Percentiles rank a stretch among this genome's conserved stretches.
phyloP scores from a whole-genome alignment of 1,140 invertebrate genomes.

The Gonatopus flavifemur region DNA sequence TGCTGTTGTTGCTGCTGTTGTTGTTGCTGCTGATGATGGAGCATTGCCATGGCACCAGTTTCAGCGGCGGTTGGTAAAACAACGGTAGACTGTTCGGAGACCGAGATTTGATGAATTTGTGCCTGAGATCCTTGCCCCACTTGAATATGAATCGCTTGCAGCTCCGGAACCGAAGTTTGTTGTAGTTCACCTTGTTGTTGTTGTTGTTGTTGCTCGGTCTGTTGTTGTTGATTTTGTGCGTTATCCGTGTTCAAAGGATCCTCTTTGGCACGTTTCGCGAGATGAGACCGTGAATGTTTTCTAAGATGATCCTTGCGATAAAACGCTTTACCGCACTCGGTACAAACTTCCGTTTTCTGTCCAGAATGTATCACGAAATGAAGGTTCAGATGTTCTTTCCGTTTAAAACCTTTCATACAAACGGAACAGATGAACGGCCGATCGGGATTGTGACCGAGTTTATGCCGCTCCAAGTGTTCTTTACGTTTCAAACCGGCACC shows the following conservation, averaged over 20 bases:
- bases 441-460: constrained; percentile 77
- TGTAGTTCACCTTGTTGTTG: constrained; percentile 40
- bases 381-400: constrained; percentile 77
- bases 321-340: constrained; percentile 75
- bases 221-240: constrained; percentile 40
- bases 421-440: constrained; percentile 75
- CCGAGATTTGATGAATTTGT: constrained; percentile 54
- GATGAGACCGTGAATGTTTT: constrained; percentile 75
- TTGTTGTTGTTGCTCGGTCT: constrained; percentile 41
- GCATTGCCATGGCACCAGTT: constrained; percentile 53
- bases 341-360: constrained; percentile 76
- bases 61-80: constrained; percentile 61
- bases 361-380: constrained; percentile 81
- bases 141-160: constrained; percentile 50
- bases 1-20: constrained; percentile 44
- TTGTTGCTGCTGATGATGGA: constrained; percentile 50
- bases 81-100: constrained; percentile 57
- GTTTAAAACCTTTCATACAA: constrained; percentile 77
- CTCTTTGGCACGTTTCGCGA: constrained; percentile 70
- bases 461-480: constrained; percentile 78
- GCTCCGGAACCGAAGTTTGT: constrained; percentile 22
- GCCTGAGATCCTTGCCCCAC: constrained; percentile 54
- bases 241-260: constrained; percentile 56
- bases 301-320: constrained; percentile 81
- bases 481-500: constrained; percentile 74